Conservation (phyloP, 2,888 invertebrate genomes). For the Amphipyra tragopoginis region DNA sequence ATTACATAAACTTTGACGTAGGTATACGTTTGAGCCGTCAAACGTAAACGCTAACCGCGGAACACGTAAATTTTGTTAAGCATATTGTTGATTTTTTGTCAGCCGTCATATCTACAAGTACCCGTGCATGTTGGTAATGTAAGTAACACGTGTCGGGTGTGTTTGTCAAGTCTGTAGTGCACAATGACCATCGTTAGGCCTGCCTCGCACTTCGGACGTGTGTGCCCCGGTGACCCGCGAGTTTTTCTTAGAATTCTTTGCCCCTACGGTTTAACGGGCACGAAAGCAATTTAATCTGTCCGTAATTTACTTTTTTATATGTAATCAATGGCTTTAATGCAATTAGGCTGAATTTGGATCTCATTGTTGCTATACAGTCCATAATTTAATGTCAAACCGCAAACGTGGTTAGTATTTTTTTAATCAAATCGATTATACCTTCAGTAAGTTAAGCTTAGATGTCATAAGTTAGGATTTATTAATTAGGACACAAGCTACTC, state of each 20-base stretch:
- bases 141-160: conserved; percentile 27
- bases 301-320: no score
- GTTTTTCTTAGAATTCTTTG: conserved; percentile 63
- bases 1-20: neutral
- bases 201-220: conserved; percentile 40
- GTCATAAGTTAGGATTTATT: no score
- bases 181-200: conserved; percentile 80
- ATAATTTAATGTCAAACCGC: no score
- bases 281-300: no score
- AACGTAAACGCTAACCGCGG: conserved; percentile 8
- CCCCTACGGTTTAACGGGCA: conserved; percentile 1
- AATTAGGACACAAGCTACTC: no score
- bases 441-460: no score
- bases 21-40: conserved; percentile 22
- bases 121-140: conserved; percentile 5
- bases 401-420: no score
- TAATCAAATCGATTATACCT: no score
- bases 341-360: no score
- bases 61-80: neutral
- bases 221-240: conserved; percentile 69
- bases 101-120: conserved; percentile 7
- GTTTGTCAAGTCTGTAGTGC: conserved; percentile 63
- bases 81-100: conserved; percentile 16
- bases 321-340: no score
- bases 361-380: no score